A percentile compares a stretch with the other conserved stretches of the same genome.
These are phyloP conservation scores for Chrysaora quinquecirrha DNA, from an alignment of 30 jellyfish, hydroid and myxozoan genomes.

Conservation along the genomic window DNA sequence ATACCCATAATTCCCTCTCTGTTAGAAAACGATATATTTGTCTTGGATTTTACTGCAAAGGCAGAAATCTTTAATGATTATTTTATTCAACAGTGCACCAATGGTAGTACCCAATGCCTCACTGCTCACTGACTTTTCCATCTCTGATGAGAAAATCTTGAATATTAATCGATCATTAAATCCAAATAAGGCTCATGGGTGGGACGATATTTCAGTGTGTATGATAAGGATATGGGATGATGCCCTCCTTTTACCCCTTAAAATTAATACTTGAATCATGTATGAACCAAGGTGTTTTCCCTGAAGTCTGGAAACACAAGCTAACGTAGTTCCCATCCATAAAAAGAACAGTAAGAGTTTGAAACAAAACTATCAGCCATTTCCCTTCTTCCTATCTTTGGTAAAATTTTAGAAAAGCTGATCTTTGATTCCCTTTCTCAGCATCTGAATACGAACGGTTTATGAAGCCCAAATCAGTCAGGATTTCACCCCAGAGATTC, in stretches of 20 bases:
- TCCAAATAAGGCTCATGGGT: too few species aligned
- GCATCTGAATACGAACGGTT: conserved; percentile 2
- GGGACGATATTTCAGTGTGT: too few species aligned
- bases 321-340: conserved; percentile 71
- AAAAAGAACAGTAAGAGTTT: conserved; percentile 26
- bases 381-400: conserved; percentile 59
- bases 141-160: not conserved
- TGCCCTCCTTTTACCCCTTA: too few species aligned
- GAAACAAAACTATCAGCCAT: conserved; percentile 43
- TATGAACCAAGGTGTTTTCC: conserved; percentile 13
- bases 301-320: conserved; percentile 35
- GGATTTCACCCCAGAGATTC: conserved; percentile 29
- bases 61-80: conserved; percentile 54
- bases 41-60: conserved; percentile 48
- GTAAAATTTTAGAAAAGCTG: conserved; percentile 43
- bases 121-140: not conserved
- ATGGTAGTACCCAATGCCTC: conserved; percentile 13
- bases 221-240: too few species aligned
- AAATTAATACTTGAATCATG: too few species aligned
- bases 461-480: conserved; percentile 9
- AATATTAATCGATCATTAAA: not conserved
- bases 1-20: conserved; percentile 63
- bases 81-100: conserved; percentile 59
- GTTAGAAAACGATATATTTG: conserved; percentile 47
- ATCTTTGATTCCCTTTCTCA: conserved; percentile 18